Percentiles rank a stretch among this genome's conserved stretches.
phyloP scores from a whole-genome alignment of 2,113 vertebrate genomes.

The Hypanus sabinus region DNA sequence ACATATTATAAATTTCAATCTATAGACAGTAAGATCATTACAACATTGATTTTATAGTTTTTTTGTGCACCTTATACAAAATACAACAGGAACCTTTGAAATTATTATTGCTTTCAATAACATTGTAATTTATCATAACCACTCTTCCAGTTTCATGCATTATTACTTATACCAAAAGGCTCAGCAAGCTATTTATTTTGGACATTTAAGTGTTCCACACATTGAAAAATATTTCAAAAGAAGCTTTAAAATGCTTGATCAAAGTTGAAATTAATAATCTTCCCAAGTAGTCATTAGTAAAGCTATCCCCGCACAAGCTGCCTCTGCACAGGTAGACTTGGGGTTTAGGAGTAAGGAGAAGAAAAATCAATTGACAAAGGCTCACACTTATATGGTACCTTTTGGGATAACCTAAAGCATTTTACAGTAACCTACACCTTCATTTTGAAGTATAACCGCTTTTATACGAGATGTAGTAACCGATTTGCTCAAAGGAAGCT shows the following conservation, averaged over 20 bases:
- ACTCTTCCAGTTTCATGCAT: neutral
- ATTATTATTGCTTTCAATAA: constrained; percentile 27
- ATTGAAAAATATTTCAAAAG: neutral
- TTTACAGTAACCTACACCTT: too few relatives aligned
- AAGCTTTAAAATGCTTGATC: neutral
- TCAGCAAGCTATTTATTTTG: neutral
- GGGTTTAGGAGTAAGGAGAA: too few relatives aligned
- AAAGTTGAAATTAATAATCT: neutral
- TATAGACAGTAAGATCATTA: constrained; percentile 14
- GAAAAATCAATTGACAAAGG: neutral
- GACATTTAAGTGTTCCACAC: neutral
- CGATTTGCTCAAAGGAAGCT: too few relatives aligned
- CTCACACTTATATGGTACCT: too few relatives aligned
- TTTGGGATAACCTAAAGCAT: too few relatives aligned
- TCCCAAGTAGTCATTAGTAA: neutral
- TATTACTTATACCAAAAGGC: neutral
- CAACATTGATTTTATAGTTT: constrained; percentile 31
- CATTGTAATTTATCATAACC: neutral
- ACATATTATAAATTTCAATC: constrained; percentile 7
- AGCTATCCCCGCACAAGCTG: neutral
- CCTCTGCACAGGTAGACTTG: neutral
- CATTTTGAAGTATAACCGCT: too few relatives aligned
- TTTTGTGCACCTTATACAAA: constrained; percentile 30
- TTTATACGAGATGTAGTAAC: too few relatives aligned
- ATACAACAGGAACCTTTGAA: neutral